These are phyloP conservation scores for Proales similis DNA, from an alignment of 1,140 invertebrate genomes.

Conservation along the genomic window DNA sequence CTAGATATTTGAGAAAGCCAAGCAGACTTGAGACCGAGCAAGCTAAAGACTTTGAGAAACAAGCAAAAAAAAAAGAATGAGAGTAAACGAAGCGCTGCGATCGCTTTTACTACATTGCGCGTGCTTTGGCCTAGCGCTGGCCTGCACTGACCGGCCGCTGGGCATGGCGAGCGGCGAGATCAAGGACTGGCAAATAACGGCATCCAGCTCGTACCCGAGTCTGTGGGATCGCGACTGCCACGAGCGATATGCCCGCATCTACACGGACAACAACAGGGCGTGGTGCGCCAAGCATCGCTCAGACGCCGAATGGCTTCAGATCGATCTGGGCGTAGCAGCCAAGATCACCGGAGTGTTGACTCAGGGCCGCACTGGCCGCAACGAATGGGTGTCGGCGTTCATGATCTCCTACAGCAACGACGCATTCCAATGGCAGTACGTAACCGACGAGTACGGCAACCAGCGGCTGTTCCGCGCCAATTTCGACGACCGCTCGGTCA, in stretches of 20 bases:
- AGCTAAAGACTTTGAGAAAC: too few relatives aligned
- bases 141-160: slow-evolving; percentile 11
- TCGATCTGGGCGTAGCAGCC: slow-evolving; percentile 55
- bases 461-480: slow-evolving; percentile 56
- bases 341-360: slow-evolving; percentile 57
- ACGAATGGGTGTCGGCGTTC: slow-evolving; percentile 57
- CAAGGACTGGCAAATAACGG: slow-evolving; percentile 59
- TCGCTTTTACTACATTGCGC: too few relatives aligned
- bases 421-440: slow-evolving; percentile 56
- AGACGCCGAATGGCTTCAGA: slow-evolving; percentile 58
- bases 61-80: too few relatives aligned
- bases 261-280: slow-evolving; percentile 54
- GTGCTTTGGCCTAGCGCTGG: neutral
- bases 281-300: slow-evolving; percentile 58
- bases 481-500: slow-evolving; percentile 55
- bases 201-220: slow-evolving; percentile 55
- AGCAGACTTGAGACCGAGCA: too few relatives aligned
- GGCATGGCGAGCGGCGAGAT: slow-evolving; percentile 43
- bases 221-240: slow-evolving; percentile 56
- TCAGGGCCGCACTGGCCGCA: slow-evolving; percentile 56
- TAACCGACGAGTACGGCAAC: slow-evolving; percentile 55
- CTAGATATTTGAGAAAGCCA: too few relatives aligned
- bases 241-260: slow-evolving; percentile 57
- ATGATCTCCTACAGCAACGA: slow-evolving; percentile 56
- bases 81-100: too few relatives aligned